Base-by-base conservation (phyloP, 2,113 vertebrate species). In the Rhinoptilus africanus region DNA sequence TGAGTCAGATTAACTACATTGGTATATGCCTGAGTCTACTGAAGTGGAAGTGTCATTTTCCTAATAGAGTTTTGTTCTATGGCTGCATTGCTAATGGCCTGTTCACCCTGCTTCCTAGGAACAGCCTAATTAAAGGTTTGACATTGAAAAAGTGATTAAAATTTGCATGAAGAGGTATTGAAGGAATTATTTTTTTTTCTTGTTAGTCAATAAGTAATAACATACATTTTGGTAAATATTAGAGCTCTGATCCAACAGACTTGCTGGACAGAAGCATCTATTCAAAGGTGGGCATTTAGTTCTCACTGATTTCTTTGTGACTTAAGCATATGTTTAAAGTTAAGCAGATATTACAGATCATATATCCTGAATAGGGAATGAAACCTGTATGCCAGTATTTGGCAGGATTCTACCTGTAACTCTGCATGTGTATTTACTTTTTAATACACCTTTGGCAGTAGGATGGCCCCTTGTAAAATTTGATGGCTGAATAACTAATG, bases 61-160 rank as follows among this genome's bases (percentile, higher is more conserved):
- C 37, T 95, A 72, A 89, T 72, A 74, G 72, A 92, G 68, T 91
- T 95, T 88, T 94, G 79, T 76, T 92, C 91, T 91, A 4, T 74
- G 79, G 35, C 90, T 96, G 79, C 64, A 39, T 18, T 92, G 57
- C 79, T 96, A 95, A 97, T 93, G 82, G 47, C 47, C 66, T 91
- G 79, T 76, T 94, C 85, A 67, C 59, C 27, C 82, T 80, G 57
- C 88, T 90, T 93, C 88, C 79, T 77, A 71, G 59, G 68, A 92
- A 51, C 1, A 2, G 59, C 41, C 64, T 94, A 80, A 90, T 92
- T 90, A 90, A 88, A 84, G 60, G 17, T 51, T 75, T 94, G 82
- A 92, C 82, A 77, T 51, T 94, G 96, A 92, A 93, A 81, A 95
- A 95, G 47, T 84, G 43, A 71, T 77, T 77, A 88, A 92, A 94